Base-by-base conservation (phyloP, 2,113 vertebrate species). In the Pseudorectes ferrugineus region DNA sequence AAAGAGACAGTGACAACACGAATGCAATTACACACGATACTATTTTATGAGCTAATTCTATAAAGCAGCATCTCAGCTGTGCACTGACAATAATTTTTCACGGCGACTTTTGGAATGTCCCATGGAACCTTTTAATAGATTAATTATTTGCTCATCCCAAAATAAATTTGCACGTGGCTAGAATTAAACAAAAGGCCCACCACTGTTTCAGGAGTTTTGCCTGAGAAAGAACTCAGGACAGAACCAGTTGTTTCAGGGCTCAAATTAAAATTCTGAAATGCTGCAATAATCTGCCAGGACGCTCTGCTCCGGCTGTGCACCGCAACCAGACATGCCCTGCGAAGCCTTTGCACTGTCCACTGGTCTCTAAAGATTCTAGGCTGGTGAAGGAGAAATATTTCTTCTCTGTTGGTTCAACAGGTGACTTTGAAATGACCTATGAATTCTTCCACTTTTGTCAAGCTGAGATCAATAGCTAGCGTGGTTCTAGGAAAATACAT, bases 11-110 rank as follows among this genome's bases (percentile, higher is more conserved):
- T 83, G 92, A 94, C 93, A 96, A 97, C 95, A 89, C 51, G 49
- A 96, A 94, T 63, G 76, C 96, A 96, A 86, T 95, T 97, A 94
- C 80, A 89, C 74, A 89, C 12, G 57, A 94, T 77, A 83, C 45
- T 88, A 89, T 92, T 96, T 96, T 96, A 95, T 93, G 85, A 85
- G 80, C 62, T 96, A 93, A 93, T 96, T 96, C 96, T 79, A 89
- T 95, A 94, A 96, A 93, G 63, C 92, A 92, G 71, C 55, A 85
- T 89, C 93, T 96, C 92, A 94, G 92, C 92, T 94, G 87, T 79
- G 66, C 82, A 67, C 59, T 92, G 95, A 66, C 94, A 87, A 73
- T 73, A 88, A 95, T 94, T 96, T 94, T 94, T 95, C 82, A 87
- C 0, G 8, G 88, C 36, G 74, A 96, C 88, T 95, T 96, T 95